Percentiles rank a stretch among this genome's conserved stretches.
phyloP scores from a whole-genome alignment of 2,797 vertebrate species.

The Rhinichthys osculus region DNA sequence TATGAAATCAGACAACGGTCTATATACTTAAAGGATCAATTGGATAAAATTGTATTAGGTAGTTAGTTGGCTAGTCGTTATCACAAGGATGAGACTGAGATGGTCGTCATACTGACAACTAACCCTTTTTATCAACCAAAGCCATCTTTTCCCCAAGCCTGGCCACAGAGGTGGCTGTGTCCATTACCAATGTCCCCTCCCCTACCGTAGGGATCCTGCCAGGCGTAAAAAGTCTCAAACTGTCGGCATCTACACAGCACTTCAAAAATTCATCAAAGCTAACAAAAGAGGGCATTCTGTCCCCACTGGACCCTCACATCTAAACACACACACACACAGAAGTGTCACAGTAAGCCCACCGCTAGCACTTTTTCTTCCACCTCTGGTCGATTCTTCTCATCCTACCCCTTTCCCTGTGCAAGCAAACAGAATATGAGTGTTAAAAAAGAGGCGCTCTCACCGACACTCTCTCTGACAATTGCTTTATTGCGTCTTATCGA shows the following conservation, averaged over 20 bases:
- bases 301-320: slow-evolving; percentile 39
- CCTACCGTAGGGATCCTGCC: slow-evolving; percentile 23
- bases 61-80: neutral
- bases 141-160: slow-evolving; percentile 4
- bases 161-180: slow-evolving; percentile 24
- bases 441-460: slow-evolving; percentile 65
- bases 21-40: neutral
- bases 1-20: neutral
- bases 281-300: slow-evolving; percentile 58
- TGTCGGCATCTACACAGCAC: slow-evolving; percentile 31
- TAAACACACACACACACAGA: slow-evolving; percentile 45
- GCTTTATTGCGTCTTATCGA: slow-evolving; percentile 95
- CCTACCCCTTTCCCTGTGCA: slow-evolving; percentile 32
- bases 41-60: neutral
- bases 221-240: slow-evolving; percentile 34
- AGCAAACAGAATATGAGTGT: slow-evolving; percentile 53
- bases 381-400: slow-evolving; percentile 53
- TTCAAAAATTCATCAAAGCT: slow-evolving; percentile 57
- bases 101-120: slow-evolving; percentile 30
- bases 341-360: slow-evolving; percentile 47
- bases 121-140: slow-evolving; percentile 11
- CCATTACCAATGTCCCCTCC: slow-evolving; percentile 37
- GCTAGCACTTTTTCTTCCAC: slow-evolving; percentile 36
- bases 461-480: slow-evolving; percentile 87
- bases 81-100: neutral